A percentile compares a stretch with the other conserved stretches of the same genome.
phyloP scores from a whole-genome alignment of 2,888 invertebrate genomes.

The Athalia circularis region DNA sequence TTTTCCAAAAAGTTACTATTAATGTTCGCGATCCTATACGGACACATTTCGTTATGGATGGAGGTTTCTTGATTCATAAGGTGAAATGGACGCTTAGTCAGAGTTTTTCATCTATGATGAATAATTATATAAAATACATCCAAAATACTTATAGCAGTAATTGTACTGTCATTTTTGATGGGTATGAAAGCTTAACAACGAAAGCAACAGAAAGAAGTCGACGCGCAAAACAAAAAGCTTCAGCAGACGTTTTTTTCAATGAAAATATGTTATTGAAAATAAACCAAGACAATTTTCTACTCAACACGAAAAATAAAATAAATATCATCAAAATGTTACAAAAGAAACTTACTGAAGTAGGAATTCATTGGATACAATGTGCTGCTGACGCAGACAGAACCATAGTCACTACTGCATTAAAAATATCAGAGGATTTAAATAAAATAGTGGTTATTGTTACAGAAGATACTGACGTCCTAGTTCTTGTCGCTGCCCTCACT shows the following conservation, averaged over 20 bases:
- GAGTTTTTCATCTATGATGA: background rate
- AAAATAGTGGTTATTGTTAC: slow-evolving; percentile 56
- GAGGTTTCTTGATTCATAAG: slow-evolving; percentile 1
- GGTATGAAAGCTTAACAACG: background rate
- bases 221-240: background rate
- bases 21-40: too few species aligned
- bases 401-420: slow-evolving; percentile 49
- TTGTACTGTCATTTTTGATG: background rate
- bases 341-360: slow-evolving; percentile 48
- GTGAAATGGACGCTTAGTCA: background rate
- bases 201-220: slow-evolving; percentile 7
- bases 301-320: slow-evolving; percentile 49
- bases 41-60: background rate
- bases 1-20: too few species aligned
- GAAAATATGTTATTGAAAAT: slow-evolving; percentile 9
- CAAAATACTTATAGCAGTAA: background rate
- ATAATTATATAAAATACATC: background rate
- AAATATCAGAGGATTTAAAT: slow-evolving; percentile 48
- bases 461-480: slow-evolving; percentile 53
- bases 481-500: slow-evolving; percentile 54
- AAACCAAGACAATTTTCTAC: slow-evolving; percentile 16
- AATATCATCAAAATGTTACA: slow-evolving; percentile 47
- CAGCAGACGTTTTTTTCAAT: background rate
- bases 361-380: slow-evolving; percentile 48
- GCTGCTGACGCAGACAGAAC: slow-evolving; percentile 49